Evolutionary conservation across 2,113 vertebrate species (phyloP), one percentile per base, ranked within the genome.

Genomic region (Eira barbara): DNA sequence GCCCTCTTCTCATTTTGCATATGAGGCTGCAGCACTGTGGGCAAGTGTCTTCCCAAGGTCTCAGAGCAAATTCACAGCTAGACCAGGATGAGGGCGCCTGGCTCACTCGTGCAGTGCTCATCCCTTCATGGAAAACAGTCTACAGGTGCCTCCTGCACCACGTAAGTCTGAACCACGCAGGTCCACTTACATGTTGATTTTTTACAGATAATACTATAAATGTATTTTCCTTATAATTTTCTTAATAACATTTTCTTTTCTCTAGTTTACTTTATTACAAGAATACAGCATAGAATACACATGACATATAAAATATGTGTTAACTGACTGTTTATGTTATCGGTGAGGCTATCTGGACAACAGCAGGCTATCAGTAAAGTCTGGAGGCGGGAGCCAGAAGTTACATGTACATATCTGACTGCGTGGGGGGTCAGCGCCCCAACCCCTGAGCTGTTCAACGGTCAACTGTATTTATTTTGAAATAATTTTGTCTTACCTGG

Each of bases 401-500:
- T 29, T 76, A 17, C 15, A 29, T 2, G 14, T 47, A 27, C 27
- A 17, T 47, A 47, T 76, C 27, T 29, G 42, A 47, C 27, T 31
- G 27, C 39, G 15, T 42, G 13, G 73, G 73, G 27, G 42, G 74
- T 76, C 74, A 4, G 27, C 2, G 14, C 27, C 74, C 42, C 42
- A 29, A 17, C 17, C 74, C 7, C 74, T 76, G 15, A 31, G 74
- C 25, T 47, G 27, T 47, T 78, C 74, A 31, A 78, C 7, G 15
- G 42, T 31, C 42, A 47, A 45, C 74, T 31, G 27, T 18, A 31
- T 47, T 47, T 78, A 17, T 47, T 31, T 29, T 5, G 47, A 88
- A 76, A 31, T 21, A 15, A 69, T 85, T 52, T 45, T 69, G 61
- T n/a, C 97, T 99, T 98, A 99, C 99, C 99, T 99, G 99, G 94